These are phyloP conservation scores for Probaryconus sp. DNA, from an alignment of 1,140 invertebrate genomes.

Conservation along the genomic window DNA sequence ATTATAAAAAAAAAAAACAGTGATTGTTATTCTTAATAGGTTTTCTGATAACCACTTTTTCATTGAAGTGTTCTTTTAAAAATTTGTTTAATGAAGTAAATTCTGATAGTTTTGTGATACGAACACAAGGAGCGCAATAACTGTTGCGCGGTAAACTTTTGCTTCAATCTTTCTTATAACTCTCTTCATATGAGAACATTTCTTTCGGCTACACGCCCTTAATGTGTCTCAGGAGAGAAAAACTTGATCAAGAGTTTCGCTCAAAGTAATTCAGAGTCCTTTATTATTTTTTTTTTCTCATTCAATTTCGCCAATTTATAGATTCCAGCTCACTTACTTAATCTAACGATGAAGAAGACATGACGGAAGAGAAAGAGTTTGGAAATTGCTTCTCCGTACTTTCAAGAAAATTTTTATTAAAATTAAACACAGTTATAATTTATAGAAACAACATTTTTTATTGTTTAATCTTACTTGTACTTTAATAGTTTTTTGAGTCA, in stretches of 20 bases:
- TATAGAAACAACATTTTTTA: too few species aligned
- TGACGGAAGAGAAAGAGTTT: constrained; percentile 15
- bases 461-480: too few species aligned
- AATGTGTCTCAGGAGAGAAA: constrained; percentile 34
- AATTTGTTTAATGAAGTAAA: constrained; percentile 4
- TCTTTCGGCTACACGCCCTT: constrained; percentile 27
- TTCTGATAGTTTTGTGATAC: constrained; percentile 16
- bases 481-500: too few species aligned
- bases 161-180: constrained; percentile 16
- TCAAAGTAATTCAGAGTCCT: constrained; percentile 41
- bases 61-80: too few species aligned
- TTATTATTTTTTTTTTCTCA: constrained; percentile 44
- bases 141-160: constrained; percentile 15
- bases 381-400: constrained; percentile 3
- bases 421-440: constrained; percentile 7
- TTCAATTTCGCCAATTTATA: constrained; percentile 52
- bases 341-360: constrained; percentile 22
- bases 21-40: too few species aligned
- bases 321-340: constrained; percentile 38
- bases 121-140: constrained; percentile 9
- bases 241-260: constrained; percentile 44
- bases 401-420: constrained; percentile 6
- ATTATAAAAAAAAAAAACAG: too few species aligned
- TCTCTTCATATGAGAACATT: constrained; percentile 44
- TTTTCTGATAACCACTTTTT: too few species aligned